These are phyloP conservation scores for Glaucomys volans DNA, from an alignment of 2,113 vertebrate genomes.

Conservation along the genomic window DNA sequence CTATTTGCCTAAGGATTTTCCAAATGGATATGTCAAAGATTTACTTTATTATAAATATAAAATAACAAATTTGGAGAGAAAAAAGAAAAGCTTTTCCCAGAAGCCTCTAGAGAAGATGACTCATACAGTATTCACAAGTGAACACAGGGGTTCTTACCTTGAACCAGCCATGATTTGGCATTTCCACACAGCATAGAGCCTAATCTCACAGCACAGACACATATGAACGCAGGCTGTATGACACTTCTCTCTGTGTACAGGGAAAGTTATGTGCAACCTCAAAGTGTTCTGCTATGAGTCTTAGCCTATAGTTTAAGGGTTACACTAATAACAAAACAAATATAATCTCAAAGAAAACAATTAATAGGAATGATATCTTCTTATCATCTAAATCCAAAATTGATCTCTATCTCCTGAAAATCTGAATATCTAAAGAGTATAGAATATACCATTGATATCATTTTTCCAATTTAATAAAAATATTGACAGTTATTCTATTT, in stretches of 20 bases:
- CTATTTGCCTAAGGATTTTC: constrained; percentile 66
- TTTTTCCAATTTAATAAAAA: background rate
- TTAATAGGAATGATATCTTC: background rate
- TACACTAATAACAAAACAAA: background rate
- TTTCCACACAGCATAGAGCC: background rate
- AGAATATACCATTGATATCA: background rate
- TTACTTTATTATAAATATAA: constrained; percentile 66
- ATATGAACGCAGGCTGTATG: background rate
- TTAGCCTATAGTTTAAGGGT: background rate
- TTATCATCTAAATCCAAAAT: background rate
- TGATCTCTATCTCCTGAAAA: background rate
- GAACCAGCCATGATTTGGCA: background rate
- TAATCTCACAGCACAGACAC: background rate
- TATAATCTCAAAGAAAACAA: background rate
- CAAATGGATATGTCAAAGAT: constrained; percentile 25
- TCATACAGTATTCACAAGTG: constrained; percentile 32
- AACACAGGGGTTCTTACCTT: background rate
- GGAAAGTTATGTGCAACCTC: background rate
- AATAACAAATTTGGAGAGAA: background rate
- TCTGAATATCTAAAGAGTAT: background rate
- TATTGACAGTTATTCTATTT: background rate
- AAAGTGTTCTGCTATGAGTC: background rate
- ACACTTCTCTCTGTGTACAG: background rate
- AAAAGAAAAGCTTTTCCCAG: constrained; percentile 40
- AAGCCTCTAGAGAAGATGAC: constrained; percentile 58